phyloP scores from a whole-genome alignment of 1,140 invertebrate species.

The Drosophila seguyi region DNA sequence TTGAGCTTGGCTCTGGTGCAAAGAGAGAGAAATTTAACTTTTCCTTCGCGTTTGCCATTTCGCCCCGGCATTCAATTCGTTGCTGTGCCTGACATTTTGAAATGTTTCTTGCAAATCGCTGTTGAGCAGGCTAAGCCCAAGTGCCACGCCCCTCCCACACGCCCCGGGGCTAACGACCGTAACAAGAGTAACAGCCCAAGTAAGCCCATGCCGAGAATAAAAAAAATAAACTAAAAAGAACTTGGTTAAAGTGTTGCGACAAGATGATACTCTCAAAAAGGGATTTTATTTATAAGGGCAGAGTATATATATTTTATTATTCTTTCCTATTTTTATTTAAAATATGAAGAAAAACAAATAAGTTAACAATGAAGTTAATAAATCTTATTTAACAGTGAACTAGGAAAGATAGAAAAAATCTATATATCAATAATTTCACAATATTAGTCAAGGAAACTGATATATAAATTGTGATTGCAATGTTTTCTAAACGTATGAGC shows the following conservation, averaged over 20 bases:
- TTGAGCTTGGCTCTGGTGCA: conserved; percentile 17
- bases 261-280: not conserved
- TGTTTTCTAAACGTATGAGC: not conserved
- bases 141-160: conserved; percentile 23
- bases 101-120: conserved; percentile 73
- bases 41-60: conserved; percentile 53
- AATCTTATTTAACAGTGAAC: not conserved
- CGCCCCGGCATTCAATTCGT: conserved; percentile 56
- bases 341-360: not conserved
- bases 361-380: not conserved
- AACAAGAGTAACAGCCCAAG: conserved; percentile 34
- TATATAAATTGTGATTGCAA: not conserved
- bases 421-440: too few species aligned
- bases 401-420: not conserved
- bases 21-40: conserved; percentile 29
- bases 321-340: not conserved
- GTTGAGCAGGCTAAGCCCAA: conserved; percentile 38
- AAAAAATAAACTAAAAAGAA: conserved; percentile 5
- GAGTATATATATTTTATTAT: not conserved
- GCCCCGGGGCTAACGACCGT: conserved; percentile 69
- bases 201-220: conserved; percentile 9
- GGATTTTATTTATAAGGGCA: too few species aligned
- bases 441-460: too few species aligned
- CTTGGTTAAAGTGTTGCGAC: not conserved
- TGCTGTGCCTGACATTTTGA: conserved; percentile 78